Conservation (phyloP, 2,113 vertebrate genomes). For the Proteles cristata region DNA sequence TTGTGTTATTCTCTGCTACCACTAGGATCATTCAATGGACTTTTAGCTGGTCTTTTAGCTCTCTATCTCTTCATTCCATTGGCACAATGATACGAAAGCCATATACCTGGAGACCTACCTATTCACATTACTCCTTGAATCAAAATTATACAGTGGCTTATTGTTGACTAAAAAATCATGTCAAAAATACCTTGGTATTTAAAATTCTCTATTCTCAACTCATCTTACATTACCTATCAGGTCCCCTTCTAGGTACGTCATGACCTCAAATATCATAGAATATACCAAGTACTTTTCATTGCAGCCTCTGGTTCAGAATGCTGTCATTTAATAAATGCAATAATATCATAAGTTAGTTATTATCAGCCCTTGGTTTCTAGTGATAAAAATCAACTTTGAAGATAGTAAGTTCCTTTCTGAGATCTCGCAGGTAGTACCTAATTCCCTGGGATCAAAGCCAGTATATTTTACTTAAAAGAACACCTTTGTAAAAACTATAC, state of each 20-base stretch:
- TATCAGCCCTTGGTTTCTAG: background rate
- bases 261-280: background rate
- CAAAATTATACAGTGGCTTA: background rate
- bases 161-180: background rate
- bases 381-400: background rate
- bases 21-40: background rate
- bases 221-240: background rate
- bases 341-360: background rate
- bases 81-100: background rate
- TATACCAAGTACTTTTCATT: background rate
- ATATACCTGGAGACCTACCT: background rate
- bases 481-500: background rate
- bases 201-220: background rate
- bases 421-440: background rate
- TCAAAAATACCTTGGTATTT: background rate
- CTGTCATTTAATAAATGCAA: background rate
- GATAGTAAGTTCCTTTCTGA: background rate
- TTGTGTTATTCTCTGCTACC: background rate
- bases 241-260: background rate
- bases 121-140: background rate
- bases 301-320: background rate
- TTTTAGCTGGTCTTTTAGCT: background rate
- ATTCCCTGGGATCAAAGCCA: background rate
- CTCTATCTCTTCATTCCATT: background rate
- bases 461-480: background rate